phyloP scores from a whole-genome alignment of 2,797 vertebrate genomes.

The Lindbergichthys nudifrons region DNA sequence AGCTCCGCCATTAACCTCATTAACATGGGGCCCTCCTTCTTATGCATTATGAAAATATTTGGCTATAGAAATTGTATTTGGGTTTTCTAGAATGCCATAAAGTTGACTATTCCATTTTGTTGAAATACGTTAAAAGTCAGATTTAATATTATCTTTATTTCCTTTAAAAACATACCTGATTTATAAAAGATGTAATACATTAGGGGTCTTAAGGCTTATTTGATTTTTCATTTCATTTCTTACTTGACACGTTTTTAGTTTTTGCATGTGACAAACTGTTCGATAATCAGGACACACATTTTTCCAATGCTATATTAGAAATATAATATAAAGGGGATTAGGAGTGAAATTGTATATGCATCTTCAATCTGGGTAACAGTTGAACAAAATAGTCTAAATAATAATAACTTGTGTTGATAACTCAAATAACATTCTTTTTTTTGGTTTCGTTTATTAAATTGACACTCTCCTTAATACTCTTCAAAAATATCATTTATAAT shows the following conservation, averaged over 20 bases:
- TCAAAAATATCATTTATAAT: background rate
- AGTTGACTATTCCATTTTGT: too few relatives aligned
- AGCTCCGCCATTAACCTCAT: slow-evolving; percentile 82
- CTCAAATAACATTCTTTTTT: background rate
- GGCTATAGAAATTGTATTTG: background rate
- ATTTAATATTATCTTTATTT: background rate
- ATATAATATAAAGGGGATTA: background rate
- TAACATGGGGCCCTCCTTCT: slow-evolving; percentile 70
- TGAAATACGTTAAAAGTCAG: too few relatives aligned
- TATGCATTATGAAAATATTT: slow-evolving; percentile 16
- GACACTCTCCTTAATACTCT: background rate
- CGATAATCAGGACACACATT: background rate
- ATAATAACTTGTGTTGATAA: background rate
- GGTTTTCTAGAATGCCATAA: too few relatives aligned
- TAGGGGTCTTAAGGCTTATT: too few relatives aligned
- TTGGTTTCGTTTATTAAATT: slow-evolving; percentile 6
- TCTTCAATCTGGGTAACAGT: background rate
- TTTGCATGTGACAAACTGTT: background rate
- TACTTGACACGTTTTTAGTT: too few relatives aligned
- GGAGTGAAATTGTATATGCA: background rate
- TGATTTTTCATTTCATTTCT: too few relatives aligned
- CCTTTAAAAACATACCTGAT: background rate
- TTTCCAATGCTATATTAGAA: background rate
- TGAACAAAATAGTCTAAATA: accelerated
- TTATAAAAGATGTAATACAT: background rate